Conservation (phyloP, 2,797 vertebrate genomes). For the Cuniculus paca region DNA sequence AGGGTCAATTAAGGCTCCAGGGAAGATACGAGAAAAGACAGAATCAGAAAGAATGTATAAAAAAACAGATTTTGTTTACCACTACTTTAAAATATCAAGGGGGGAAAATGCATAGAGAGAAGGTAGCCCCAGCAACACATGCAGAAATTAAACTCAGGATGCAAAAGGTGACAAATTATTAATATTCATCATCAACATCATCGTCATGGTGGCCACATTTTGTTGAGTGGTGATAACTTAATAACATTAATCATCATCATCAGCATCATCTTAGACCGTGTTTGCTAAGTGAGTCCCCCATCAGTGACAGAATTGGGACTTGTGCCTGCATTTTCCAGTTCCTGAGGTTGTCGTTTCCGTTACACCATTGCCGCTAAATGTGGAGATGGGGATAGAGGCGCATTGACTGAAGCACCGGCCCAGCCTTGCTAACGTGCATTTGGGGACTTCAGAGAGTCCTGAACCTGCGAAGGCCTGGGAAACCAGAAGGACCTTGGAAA, state of each 20-base stretch:
- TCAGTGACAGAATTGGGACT: neutral
- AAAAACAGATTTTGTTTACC: neutral
- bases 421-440: rapidly evolving
- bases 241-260: too few relatives aligned
- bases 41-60: slow-evolving; percentile 37
- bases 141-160: neutral
- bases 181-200: neutral
- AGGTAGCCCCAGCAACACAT: neutral
- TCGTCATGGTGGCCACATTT: neutral
- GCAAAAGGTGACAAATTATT: neutral
- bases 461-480: neutral
- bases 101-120: neutral
- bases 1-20: slow-evolving; percentile 77
- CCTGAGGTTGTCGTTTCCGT: neutral
- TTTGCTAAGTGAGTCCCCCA: neutral
- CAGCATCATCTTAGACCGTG: rapidly evolving
- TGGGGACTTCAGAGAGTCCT: neutral
- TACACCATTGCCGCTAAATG: neutral
- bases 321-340: neutral
- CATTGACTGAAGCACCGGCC: neutral
- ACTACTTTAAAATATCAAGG: neutral
- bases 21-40: slow-evolving; percentile 58
- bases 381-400: neutral
- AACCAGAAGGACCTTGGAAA: rapidly evolving
- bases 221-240: neutral